Evolutionary conservation across 2,113 vertebrate genomes (phyloP), one percentile per base, ranked within the genome.

Genomic region (Podilymbus podiceps): DNA sequence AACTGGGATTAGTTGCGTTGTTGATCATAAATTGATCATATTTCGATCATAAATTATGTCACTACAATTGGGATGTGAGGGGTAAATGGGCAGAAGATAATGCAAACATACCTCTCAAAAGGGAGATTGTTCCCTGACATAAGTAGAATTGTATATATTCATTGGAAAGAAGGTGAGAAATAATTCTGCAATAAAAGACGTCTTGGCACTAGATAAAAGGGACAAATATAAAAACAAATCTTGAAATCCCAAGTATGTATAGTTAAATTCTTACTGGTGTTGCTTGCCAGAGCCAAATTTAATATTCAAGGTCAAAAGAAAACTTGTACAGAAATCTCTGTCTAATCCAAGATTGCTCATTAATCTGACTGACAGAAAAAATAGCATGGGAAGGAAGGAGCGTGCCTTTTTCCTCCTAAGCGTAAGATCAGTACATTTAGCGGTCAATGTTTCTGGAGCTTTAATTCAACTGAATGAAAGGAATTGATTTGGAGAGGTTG

Each of bases 281-380:
- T 76, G 22, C 46, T 76, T 88, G 42, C 53, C 50, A 85, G 53
- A 93, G 85, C 8, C 42, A 89, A 76, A 60, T 58, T 86, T 85
- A 58, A 91, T 68, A 87, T 91, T 93, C 85, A 96, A 91, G 55
- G 85, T 95, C 89, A 95, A 89, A 95, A 76, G 35, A 72, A 89
- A 88, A 85, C 27, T 72, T 78, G 62, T 81, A 50, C 33, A 60
- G 56, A 85, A 76, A 83, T 35, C 5, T 67, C n/a, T 31, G 2
- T 58, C 62, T 76, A 90, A 80, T 56, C 55, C 76, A 85, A 88
- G 42, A 73, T n/a, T 67, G 25, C 28, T 89, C 66, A 85, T 93
- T 83, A 91, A 66, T 69, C 46, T 88, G 49, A 91, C 23, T 79
- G 66, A 95, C 22, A 84, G 53, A 67, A 84, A 80, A 89, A 83